A percentile compares a stretch with the other conserved stretches of the same genome.
These are phyloP conservation scores for Polyommatus icarus DNA, from an alignment of 2,888 invertebrate species.

Conservation along the genomic window DNA sequence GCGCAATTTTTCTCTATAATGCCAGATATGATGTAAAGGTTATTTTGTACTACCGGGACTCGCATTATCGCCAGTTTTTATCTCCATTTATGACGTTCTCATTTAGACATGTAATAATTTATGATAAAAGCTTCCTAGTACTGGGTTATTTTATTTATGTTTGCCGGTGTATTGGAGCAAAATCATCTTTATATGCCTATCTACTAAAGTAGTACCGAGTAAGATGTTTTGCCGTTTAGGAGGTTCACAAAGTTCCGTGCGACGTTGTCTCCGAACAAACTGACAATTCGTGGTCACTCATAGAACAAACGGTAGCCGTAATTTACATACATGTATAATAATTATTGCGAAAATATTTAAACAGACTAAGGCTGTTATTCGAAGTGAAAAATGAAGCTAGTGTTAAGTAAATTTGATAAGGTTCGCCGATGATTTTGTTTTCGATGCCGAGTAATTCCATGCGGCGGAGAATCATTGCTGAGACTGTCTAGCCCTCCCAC, in stretches of 20 bases:
- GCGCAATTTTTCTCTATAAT: constrained; percentile 29
- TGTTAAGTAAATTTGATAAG: constrained; percentile 29
- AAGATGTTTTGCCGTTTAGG: constrained; percentile 16
- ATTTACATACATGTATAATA: constrained; percentile 23
- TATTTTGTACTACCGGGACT: constrained; percentile 31
- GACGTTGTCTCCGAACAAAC: neutral
- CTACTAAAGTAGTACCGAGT: constrained; percentile 12
- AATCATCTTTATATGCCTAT: constrained; percentile 27
- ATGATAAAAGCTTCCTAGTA: constrained; percentile 18
- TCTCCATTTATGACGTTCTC: neutral
- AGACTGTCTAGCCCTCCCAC: constrained; percentile 55
- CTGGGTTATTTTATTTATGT: constrained; percentile 5
- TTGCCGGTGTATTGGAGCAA: constrained; percentile 9
- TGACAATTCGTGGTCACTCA: constrained; percentile 4
- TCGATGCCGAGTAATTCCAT: constrained; percentile 10
- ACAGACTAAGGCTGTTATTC: constrained; percentile 31
- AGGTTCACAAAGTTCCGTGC: constrained; percentile 1
- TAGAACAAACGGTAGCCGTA: constrained; percentile 18
- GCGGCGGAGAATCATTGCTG: constrained; percentile 41
- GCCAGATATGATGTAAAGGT: constrained; percentile 28
- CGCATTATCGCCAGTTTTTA: constrained; percentile 25
- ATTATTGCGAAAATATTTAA: constrained; percentile 26
- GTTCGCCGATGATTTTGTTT: constrained; percentile 5
- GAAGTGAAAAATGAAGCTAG: constrained; percentile 26
- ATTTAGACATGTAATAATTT: constrained; percentile 5